Evolutionary conservation across 2,888 invertebrate genomes (phyloP).

Genomic region (Acanthopleura granulata): DNA sequence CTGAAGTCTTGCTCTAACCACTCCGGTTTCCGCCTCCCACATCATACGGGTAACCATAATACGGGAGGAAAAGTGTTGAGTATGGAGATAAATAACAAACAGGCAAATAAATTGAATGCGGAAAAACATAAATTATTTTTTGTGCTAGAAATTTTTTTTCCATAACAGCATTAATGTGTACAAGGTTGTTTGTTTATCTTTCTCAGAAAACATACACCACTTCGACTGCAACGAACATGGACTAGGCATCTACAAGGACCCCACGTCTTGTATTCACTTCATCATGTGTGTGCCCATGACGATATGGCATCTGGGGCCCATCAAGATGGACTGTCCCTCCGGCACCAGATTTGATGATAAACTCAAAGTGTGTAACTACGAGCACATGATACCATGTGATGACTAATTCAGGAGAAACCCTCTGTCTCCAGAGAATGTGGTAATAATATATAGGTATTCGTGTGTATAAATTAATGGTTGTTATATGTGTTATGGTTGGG

Average conservation of each 20-base stretch:
- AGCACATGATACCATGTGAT: conserved; percentile 30
- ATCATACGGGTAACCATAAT: too few relatives aligned
- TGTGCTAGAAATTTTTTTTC: too few relatives aligned
- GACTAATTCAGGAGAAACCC: neutral
- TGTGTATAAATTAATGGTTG: too few relatives aligned
- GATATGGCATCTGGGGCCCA: conserved; percentile 26
- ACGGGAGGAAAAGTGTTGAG: too few relatives aligned
- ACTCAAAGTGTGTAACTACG: conserved; percentile 40
- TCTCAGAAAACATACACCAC: neutral
- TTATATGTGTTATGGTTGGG: too few relatives aligned
- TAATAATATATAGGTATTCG: too few relatives aligned
- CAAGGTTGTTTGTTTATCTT: neutral
- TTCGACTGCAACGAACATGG: conserved; percentile 36
- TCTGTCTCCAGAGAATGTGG: neutral
- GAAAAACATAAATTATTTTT: too few relatives aligned
- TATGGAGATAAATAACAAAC: too few relatives aligned
- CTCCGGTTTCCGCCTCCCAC: too few relatives aligned
- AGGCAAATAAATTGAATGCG: too few relatives aligned
- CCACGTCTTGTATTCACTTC: conserved; percentile 36
- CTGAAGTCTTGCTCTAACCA: too few relatives aligned
- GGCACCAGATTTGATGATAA: conserved; percentile 36
- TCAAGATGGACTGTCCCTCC: conserved; percentile 36
- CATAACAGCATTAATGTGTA: too few relatives aligned
- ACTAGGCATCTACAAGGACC: conserved; percentile 38
- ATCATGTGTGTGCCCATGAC: conserved; percentile 36